Conservation (phyloP, 2,113 vertebrate genomes). For the Tragelaphus buxtoni region DNA sequence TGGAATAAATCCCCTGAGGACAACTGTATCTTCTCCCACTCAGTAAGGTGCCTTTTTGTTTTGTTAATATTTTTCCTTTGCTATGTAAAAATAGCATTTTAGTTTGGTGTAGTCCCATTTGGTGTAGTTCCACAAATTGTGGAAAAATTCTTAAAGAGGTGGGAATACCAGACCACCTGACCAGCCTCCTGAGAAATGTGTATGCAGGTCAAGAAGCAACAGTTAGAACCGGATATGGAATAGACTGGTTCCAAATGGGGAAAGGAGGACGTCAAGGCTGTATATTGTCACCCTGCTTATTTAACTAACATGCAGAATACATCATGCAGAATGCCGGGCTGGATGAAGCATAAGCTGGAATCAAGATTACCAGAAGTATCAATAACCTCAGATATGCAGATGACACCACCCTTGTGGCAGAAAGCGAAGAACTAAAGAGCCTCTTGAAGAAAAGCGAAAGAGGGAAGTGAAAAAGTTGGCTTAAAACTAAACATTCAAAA, state of each 20-base stretch:
- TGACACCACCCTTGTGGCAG: background rate
- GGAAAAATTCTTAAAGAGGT: background rate
- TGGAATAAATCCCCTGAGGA: background rate
- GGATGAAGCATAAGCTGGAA: background rate
- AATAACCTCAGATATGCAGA: background rate
- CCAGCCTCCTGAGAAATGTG: background rate
- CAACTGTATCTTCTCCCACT: background rate
- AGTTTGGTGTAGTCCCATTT: background rate
- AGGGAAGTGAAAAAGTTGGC: background rate
- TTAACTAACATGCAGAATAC: background rate
- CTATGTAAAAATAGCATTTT: background rate
- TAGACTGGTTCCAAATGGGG: background rate
- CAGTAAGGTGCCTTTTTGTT: background rate
- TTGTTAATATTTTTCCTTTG: background rate
- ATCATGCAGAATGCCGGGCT: background rate
- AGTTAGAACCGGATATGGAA: background rate
- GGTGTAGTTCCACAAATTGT: background rate
- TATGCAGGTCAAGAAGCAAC: background rate
- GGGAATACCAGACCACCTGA: background rate
- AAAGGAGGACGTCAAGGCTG: background rate
- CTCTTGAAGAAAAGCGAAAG: background rate
- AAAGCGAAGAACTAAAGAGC: background rate
- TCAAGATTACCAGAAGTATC: background rate
- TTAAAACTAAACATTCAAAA: background rate
- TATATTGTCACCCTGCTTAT: background rate